A percentile compares a stretch with the other conserved stretches of the same genome.
These are phyloP conservation scores for Pteromalus puparum DNA, from an alignment of 1,140 invertebrate genomes.

Conservation along the genomic window DNA sequence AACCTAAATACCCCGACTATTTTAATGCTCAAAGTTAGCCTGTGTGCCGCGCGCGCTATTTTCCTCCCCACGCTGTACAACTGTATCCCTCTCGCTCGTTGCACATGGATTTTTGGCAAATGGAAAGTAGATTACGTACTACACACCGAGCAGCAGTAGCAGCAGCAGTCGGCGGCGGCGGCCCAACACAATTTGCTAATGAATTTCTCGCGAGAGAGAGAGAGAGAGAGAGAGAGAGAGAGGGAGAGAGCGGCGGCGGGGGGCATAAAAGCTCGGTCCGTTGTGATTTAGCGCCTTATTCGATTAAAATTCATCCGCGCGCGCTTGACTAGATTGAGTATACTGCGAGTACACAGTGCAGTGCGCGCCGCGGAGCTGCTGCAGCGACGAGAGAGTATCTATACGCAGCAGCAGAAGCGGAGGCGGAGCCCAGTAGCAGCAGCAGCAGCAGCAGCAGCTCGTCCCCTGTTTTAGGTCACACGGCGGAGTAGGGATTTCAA, in stretches of 20 bases:
- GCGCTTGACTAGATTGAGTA: not conserved
- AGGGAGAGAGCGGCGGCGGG: no score
- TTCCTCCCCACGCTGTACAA: not conserved
- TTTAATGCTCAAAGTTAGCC: not conserved
- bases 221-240: not conserved
- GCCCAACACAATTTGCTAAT: not conserved
- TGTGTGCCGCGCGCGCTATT: not conserved
- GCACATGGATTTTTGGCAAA: not conserved
- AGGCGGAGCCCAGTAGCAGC: not conserved
- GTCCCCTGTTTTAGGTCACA: slow-evolving; percentile 20
- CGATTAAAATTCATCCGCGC: slow-evolving; percentile 37
- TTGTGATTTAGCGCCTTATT: slow-evolving; percentile 29
- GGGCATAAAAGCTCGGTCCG: not conserved
- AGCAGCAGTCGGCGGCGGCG: not conserved
- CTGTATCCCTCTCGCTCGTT: not conserved
- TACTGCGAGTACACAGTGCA: not conserved
- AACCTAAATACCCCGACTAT: slow-evolving; percentile 1
- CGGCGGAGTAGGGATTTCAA: slow-evolving; percentile 37
- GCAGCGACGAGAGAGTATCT: not conserved
- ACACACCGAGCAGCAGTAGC: no score
- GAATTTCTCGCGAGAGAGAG: not conserved
- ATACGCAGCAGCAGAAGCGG: not conserved
- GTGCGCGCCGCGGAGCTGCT: not conserved
- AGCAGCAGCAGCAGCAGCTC: not conserved
- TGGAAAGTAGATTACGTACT: not conserved